A percentile compares a stretch with the other conserved stretches of the same genome.
Evolutionary conservation across 2,888 invertebrate species (phyloP).

Genomic region (Helobdella robusta): DNA sequence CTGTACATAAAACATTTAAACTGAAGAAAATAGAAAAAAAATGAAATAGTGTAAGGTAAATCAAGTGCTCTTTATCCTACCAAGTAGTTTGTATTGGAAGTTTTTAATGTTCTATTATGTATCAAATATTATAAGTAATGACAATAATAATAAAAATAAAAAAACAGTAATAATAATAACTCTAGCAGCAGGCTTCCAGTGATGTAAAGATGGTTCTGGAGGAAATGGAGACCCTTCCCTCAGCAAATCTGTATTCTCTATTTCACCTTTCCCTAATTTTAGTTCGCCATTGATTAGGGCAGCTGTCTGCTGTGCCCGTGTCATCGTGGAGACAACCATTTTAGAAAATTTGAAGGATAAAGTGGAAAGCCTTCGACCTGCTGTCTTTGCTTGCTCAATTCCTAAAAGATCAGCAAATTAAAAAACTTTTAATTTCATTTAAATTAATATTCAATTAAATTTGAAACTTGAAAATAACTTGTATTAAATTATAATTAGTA

Average conservation of each 20-base stretch:
- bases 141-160: too few species aligned
- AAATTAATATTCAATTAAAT: not conserved
- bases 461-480: not conserved
- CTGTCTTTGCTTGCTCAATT: conserved; percentile 70
- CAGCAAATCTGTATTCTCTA: conserved; percentile 55
- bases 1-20: too few species aligned
- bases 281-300: conserved; percentile 67
- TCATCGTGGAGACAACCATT: conserved; percentile 81
- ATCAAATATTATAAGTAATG: too few species aligned
- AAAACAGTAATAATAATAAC: too few species aligned
- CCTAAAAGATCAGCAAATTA: conserved; percentile 57
- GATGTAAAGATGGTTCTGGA: conserved; percentile 79
- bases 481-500: not conserved
- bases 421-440: not conserved
- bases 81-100: too few species aligned
- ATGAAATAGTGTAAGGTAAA: too few species aligned
- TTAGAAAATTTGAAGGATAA: conserved; percentile 69
- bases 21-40: too few species aligned
- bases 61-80: too few species aligned
- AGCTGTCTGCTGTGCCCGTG: conserved; percentile 82
- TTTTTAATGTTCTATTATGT: too few species aligned
- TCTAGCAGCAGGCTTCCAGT: conserved; percentile 73
- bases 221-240: conserved; percentile 88
- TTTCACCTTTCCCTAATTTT: conserved; percentile 40
- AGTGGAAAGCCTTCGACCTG: conserved; percentile 68